Evolutionary conservation across 2,113 vertebrate species (phyloP).

Genomic region (Microtus montanus): DNA sequence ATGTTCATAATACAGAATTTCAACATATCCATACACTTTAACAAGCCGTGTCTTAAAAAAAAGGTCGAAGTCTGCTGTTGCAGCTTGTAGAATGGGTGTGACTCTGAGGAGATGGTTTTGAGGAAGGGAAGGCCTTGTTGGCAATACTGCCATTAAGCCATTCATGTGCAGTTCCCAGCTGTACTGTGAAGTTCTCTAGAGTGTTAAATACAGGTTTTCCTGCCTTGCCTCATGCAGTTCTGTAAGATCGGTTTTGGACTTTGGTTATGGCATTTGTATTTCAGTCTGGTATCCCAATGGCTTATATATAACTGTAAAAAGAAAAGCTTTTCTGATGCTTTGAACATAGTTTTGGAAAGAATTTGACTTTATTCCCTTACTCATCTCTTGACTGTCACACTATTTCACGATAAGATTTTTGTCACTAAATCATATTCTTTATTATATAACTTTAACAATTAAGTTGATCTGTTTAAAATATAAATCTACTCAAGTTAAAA

Average conservation of each 20-base stretch:
- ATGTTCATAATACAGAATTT: constrained; percentile 80
- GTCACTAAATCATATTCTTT: constrained; percentile 87
- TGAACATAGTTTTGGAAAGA: constrained; percentile 79
- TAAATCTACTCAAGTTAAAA: constrained; percentile 88
- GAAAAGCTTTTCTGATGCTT: constrained; percentile 70
- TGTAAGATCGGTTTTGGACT: constrained; percentile 70
- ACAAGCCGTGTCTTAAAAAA: constrained; percentile 70
- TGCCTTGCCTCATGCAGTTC: constrained; percentile 73
- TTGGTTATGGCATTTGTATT: constrained; percentile 71
- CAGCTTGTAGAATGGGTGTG: constrained; percentile 79
- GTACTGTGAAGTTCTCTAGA: constrained; percentile 82
- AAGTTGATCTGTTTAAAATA: constrained; percentile 90
- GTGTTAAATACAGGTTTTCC: constrained; percentile 75
- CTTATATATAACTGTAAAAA: constrained; percentile 81
- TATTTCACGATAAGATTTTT: constrained; percentile 85
- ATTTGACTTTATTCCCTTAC: constrained; percentile 79
- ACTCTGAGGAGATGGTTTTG: constrained; percentile 77
- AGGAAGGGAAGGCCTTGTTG: constrained; percentile 73
- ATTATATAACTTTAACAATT: constrained; percentile 88
- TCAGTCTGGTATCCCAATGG: constrained; percentile 69
- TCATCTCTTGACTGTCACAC: constrained; percentile 87
- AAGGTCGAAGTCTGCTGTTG: constrained; percentile 78
- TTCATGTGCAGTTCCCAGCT: constrained; percentile 81
- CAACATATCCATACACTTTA: constrained; percentile 80
- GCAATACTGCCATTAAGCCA: constrained; percentile 78